Percentiles rank a stretch among this genome's conserved stretches.
phyloP scores from a whole-genome alignment of 2,113 vertebrate genomes.

The Corydoras maculifer region DNA sequence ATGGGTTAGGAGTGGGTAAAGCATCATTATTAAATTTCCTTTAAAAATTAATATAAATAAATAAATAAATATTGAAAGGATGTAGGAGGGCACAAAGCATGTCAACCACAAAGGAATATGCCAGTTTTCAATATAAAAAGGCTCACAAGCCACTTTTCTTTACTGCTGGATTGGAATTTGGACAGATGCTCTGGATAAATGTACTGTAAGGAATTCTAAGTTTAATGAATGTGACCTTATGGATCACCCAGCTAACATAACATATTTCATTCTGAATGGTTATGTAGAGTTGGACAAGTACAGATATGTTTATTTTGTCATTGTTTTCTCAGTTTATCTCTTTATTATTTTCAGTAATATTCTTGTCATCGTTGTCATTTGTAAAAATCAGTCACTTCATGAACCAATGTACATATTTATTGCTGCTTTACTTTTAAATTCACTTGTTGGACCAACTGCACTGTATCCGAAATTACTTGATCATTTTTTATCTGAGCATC shows the following conservation, averaged over 20 bases:
- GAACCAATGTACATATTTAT: slow-evolving; percentile 24
- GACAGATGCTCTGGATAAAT: too few species aligned
- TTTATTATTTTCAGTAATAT: slow-evolving; percentile 7
- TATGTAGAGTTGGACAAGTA: slow-evolving; percentile 16
- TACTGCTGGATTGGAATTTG: too few species aligned
- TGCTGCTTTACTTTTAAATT: slow-evolving; percentile 17
- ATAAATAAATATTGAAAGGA: too few species aligned
- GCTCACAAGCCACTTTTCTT: too few species aligned
- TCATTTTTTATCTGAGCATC: slow-evolving; percentile 14
- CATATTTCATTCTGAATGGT: neutral
- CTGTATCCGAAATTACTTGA: slow-evolving; percentile 13
- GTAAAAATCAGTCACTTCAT: slow-evolving; percentile 2
- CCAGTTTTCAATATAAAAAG: too few species aligned
- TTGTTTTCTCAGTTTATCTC: slow-evolving; percentile 1
- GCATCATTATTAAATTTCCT: too few species aligned
- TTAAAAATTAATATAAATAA: too few species aligned
- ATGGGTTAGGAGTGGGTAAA: too few species aligned
- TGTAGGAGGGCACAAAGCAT: too few species aligned
- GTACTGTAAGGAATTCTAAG: too few species aligned
- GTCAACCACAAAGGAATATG: too few species aligned
- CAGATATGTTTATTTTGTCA: slow-evolving; percentile 27
- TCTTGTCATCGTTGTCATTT: slow-evolving; percentile 18
- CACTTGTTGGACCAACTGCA: slow-evolving; percentile 1
- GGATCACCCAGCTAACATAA: neutral
- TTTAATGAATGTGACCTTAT: neutral